Evolutionary conservation across 92 coral and sea anemone species (phyloP).

Genomic region (Porites rus): DNA sequence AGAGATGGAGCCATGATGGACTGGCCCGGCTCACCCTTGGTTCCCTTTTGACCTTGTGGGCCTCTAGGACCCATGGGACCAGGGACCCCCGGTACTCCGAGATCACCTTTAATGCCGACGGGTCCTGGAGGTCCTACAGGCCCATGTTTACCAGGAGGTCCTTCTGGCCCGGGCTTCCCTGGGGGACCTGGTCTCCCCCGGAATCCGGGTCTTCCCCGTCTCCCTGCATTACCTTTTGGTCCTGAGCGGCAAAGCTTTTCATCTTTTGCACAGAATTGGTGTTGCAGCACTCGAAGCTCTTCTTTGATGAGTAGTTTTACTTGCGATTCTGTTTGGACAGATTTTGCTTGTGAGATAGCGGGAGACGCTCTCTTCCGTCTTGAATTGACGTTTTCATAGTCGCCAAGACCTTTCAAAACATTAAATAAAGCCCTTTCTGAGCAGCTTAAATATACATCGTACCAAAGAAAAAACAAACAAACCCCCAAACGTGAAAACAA

Average conservation of each 20-base stretch:
- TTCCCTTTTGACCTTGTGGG: no score
- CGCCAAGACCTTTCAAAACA: not conserved
- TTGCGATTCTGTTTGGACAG: not conserved
- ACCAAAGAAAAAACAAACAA: no score
- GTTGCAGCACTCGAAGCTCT: not conserved
- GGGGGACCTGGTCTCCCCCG: not conserved
- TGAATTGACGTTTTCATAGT: not conserved
- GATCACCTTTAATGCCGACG: no score
- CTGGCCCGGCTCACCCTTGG: no score
- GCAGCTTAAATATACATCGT: not conserved
- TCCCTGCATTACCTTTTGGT: not conserved
- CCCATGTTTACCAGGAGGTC: no score
- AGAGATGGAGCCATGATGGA: no score
- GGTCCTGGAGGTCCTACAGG: no score
- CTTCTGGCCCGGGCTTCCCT: no score
- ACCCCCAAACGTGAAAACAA: no score
- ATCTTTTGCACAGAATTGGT: not conserved
- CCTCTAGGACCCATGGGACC: no score
- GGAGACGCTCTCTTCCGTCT: not conserved
- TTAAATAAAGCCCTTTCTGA: not conserved
- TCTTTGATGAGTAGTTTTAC: not conserved
- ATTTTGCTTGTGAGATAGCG: not conserved
- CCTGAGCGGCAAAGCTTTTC: not conserved
- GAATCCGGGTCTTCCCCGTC: not conserved
- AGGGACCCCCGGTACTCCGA: no score